These are phyloP conservation scores for Emydoidea blandingii DNA, from an alignment of 2,797 vertebrate genomes.

Conservation along the genomic window DNA sequence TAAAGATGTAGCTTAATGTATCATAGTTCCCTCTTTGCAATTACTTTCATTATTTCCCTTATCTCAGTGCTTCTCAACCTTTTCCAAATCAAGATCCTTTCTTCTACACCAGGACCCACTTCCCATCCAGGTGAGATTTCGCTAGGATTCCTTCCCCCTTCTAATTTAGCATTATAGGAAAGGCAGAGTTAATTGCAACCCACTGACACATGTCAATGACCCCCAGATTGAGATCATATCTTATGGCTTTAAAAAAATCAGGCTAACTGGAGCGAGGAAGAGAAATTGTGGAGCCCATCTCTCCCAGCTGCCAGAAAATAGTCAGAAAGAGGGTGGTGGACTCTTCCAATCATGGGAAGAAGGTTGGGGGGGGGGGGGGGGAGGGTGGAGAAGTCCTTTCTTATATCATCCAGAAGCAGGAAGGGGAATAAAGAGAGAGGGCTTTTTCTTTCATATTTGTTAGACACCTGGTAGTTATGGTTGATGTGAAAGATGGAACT, in stretches of 20 bases:
- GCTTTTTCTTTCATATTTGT: neutral
- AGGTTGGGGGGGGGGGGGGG: fast-evolving
- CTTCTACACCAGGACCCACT: neutral
- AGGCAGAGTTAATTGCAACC: neutral
- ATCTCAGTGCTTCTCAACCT: neutral
- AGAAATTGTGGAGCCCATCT: neutral
- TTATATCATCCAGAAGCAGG: neutral
- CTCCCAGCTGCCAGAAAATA: neutral
- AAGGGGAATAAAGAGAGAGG: neutral
- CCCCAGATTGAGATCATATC: neutral
- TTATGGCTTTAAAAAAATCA: slow-evolving; percentile 60
- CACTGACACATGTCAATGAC: fast-evolving
- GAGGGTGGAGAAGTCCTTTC: neutral
- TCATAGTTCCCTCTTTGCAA: neutral
- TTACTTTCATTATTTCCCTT: slow-evolving; percentile 42
- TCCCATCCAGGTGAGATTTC: neutral
- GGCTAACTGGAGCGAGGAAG: neutral
- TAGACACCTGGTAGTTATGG: neutral
- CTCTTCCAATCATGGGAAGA: neutral
- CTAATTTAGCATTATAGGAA: neutral
- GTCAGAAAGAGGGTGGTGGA: neutral
- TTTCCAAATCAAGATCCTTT: neutral
- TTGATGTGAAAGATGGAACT: fast-evolving
- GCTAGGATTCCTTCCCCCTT: fast-evolving
- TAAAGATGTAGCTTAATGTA: slow-evolving; percentile 38